phyloP scores from a whole-genome alignment of 2,797 vertebrate genomes.

The Hippocampus kuda region DNA sequence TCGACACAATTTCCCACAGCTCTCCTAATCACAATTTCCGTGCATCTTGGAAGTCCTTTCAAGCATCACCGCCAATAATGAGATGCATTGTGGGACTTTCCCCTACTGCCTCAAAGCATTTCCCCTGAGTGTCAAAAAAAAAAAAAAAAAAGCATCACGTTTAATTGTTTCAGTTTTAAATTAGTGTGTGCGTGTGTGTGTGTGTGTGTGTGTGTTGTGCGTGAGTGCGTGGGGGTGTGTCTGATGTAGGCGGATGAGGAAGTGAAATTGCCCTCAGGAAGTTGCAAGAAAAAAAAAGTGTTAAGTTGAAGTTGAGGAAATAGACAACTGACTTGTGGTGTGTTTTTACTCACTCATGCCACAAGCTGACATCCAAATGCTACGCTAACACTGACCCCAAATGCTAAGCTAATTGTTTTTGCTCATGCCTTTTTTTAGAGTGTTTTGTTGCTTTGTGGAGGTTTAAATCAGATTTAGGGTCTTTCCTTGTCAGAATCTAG shows the following conservation, averaged over 20 bases:
- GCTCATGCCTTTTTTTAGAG: no score
- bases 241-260: not conserved
- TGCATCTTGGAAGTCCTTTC: not conserved
- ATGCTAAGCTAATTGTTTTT: no score
- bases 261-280: not conserved
- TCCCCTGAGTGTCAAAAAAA: not conserved
- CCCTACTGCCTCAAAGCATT: not conserved
- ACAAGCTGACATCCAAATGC: not conserved
- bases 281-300: constrained; percentile 2
- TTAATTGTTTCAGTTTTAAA: not conserved
- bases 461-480: no score
- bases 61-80: not conserved
- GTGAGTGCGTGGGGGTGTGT: not conserved
- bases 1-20: not conserved
- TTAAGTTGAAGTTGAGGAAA: not conserved
- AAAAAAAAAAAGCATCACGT: no score
- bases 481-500: no score
- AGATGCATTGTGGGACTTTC: not conserved
- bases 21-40: not conserved
- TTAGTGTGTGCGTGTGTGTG: no score
- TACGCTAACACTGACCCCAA: not conserved
- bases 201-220: not conserved
- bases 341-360: no score
- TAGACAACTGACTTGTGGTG: no score
- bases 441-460: no score